Percentiles rank a stretch among this genome's conserved stretches.
Conservation (phyloP, 2,797 vertebrate genomes). For the Syngnathus acus region DNA sequence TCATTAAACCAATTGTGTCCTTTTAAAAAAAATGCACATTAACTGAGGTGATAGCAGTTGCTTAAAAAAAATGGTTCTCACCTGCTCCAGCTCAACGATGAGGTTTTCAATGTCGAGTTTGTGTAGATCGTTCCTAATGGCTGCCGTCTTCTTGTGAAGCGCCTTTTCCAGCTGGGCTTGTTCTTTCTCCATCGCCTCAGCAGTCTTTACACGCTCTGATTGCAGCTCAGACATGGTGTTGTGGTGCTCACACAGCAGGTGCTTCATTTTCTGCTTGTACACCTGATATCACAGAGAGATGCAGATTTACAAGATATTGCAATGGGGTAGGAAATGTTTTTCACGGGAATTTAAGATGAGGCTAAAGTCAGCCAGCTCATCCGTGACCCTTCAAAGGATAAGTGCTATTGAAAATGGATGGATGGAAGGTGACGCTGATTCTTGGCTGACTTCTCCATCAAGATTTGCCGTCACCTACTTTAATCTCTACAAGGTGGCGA, state of each 20-base stretch:
- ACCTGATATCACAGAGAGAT: constrained; percentile 62
- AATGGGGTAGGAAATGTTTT: not conserved
- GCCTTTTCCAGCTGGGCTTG: constrained; percentile 68
- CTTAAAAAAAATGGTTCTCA: constrained; percentile 48
- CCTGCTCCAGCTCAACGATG: constrained; percentile 75
- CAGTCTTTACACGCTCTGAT: constrained; percentile 53
- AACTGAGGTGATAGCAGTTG: not conserved
- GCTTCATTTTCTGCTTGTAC: constrained; percentile 94
- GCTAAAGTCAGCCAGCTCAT: not conserved
- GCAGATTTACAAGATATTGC: not conserved
- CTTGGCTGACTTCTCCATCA: not conserved
- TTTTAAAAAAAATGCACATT: not conserved
- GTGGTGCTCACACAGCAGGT: constrained; percentile 87
- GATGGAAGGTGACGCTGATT: not conserved
- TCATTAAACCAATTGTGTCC: not conserved
- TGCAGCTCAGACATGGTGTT: constrained; percentile 79
- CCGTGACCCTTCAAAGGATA: not conserved
- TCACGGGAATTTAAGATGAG: not conserved
- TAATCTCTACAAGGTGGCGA: constrained; percentile 83
- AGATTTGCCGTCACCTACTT: constrained; percentile 62
- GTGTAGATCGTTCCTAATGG: constrained; percentile 64
- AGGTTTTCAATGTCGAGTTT: constrained; percentile 68
- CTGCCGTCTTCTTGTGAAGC: constrained; percentile 59
- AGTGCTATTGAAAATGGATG: too few species aligned
- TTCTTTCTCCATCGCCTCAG: constrained; percentile 70